phyloP scores from a whole-genome alignment of 2,113 vertebrate species.

The Lepisosteus osseus region DNA sequence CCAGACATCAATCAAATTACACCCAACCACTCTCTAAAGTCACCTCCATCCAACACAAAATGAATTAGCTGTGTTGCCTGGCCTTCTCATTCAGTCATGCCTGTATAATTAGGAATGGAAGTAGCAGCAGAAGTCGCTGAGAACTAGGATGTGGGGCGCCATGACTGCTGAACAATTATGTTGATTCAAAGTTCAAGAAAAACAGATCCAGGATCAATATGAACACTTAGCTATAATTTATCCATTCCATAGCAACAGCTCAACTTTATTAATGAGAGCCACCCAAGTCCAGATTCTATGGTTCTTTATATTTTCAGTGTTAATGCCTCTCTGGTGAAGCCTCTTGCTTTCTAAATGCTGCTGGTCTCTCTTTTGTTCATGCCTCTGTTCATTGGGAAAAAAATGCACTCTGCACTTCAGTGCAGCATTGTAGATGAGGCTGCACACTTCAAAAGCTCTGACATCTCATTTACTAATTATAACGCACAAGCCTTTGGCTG shows the following conservation, averaged over 20 bases:
- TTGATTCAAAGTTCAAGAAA: slow-evolving; percentile 12
- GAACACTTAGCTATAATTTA: slow-evolving; percentile 6
- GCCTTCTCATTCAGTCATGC: slow-evolving; percentile 34
- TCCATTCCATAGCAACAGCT: background rate
- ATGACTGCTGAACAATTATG: slow-evolving; percentile 1
- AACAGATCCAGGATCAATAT: slow-evolving; percentile 12
- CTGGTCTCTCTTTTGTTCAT: background rate
- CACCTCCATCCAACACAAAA: slow-evolving; percentile 29
- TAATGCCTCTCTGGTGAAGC: background rate
- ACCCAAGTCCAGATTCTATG: background rate
- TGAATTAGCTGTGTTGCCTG: slow-evolving; percentile 33
- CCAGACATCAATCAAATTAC: slow-evolving; percentile 71
- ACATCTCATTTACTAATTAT: background rate
- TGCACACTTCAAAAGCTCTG: background rate
- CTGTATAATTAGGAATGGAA: slow-evolving; percentile 13
- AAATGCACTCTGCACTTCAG: background rate
- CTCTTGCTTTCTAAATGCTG: background rate
- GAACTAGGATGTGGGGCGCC: background rate
- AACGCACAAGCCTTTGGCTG: background rate
- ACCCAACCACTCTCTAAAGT: slow-evolving; percentile 32
- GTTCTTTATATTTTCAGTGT: background rate
- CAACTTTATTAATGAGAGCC: slow-evolving; percentile 7
- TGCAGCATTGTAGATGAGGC: background rate
- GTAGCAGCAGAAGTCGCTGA: background rate
- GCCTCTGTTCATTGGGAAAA: background rate